Base-by-base conservation (phyloP, 2,113 vertebrate genomes). In the Xiphophorus maculatus region DNA sequence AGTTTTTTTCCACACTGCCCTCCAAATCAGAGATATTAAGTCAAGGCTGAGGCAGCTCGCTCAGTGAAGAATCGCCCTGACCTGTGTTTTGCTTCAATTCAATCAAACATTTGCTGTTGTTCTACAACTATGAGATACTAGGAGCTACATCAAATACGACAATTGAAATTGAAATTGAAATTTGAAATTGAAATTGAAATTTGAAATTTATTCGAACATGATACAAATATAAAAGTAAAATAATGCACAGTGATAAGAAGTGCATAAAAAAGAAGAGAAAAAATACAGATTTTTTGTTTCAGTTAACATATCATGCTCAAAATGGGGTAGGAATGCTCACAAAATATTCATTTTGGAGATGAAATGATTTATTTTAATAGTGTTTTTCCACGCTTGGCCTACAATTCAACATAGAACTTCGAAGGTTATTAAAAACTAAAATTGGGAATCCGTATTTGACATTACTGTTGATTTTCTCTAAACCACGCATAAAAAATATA, bases 61-160 rank as follows among this genome's bases (percentile, higher is more conserved):
- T 70, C 54, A 19, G 28, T 0, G 6, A 76, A 13, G 77, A 90
- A 88, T 89, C 87, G 63, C 6, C 17, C 32, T 87, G 91, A 91
- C 88, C 87, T 3, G 25, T 83, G 85, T 63, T 90, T 66, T 65
- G 73, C 29, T 63, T 71, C 51, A 65, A 58, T 80, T 84, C 74
- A 30, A 73, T 84, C 67, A 71, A 65, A 76, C 78, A 70, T 44
- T n/a, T 44, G 6, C 11, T 77, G 82, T 42, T 88, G 51, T 76
- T 81, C 44, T 74, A 62, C 73, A 32, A 25, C 42, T n/a, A 17
- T 22, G 14, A 30, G 66, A 67, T 69, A 65, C 42, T 74, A 83
- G 82, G 69, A 68, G 74, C 64, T 73, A 54, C n/a, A n/a, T 42
- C 62, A n/a, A 32, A 76, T 60, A 58, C 2, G 40, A 32, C 9